Evolutionary conservation across 2,888 invertebrate genomes (phyloP), one percentile per base, ranked within the genome.

Genomic region (Lepidocyrtoides sp.): DNA sequence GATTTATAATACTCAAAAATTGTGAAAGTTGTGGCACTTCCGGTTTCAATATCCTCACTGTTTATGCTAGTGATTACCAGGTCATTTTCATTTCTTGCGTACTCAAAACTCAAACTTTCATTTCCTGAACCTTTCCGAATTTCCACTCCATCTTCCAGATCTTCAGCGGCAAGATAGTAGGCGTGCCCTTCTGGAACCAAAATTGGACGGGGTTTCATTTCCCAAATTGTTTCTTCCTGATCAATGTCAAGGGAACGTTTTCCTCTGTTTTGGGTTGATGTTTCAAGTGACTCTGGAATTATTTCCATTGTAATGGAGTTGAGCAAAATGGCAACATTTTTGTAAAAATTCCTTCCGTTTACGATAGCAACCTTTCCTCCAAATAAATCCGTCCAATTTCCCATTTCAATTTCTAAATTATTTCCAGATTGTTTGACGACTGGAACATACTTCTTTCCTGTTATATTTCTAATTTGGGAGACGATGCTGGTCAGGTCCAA

Each of bases 291-390:
- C 12, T 2, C 17, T 20, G 83, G 63, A 14, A 36, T 7, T 0
- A 88, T 0, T 29, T 88, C 77, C 88, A 88, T 88, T 48, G 32
- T 51, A n/a, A 69, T 51, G 0, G 81, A 23, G 51, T 81, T 66
- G 8, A 88, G 63, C 4, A 88, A 20, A 12, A 88, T 17, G 7
- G 23, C 7, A 1, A 81, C 7, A 8, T 51, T 32, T 20, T 10
- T 29, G 17, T 36, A 8, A 14, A 20, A 20, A 4, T 4, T 12
- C 1, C 29, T 48, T 2, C 69, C 66, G 1, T 66, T 66, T 3
- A 51, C 29, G 0, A 88, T 23, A 1, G 81, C 12, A n/a, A 88
- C 60, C 44, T 69, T 81, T 41, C 81, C 81, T 20, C 20, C 5
- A 20, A 60, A 88, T 5, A 10, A 0, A 12, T 32, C 48, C n/a